phyloP scores from a whole-genome alignment of 2,797 vertebrate genomes.

The Leuciscus waleckii region DNA sequence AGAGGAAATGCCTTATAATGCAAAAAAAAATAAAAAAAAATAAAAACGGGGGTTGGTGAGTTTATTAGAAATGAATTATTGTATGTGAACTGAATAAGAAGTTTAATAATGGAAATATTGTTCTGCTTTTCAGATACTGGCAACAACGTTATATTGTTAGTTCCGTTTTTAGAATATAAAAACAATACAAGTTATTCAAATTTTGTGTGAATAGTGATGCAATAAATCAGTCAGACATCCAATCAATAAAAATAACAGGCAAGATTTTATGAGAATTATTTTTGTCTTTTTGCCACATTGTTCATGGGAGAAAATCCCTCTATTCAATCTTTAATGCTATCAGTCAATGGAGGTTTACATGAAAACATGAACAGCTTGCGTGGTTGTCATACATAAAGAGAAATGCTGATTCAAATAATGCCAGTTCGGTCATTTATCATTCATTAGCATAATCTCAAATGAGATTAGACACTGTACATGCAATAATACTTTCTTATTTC shows the following conservation, averaged over 20 bases:
- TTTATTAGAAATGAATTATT: conserved; percentile 27
- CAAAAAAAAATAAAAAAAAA: neutral
- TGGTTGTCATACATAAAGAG: neutral
- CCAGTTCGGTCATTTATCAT: neutral
- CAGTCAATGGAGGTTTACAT: neutral
- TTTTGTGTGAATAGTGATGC: neutral
- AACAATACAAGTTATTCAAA: neutral
- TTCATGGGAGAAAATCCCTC: neutral
- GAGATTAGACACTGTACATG: neutral
- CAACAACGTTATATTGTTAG: neutral
- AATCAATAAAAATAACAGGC: neutral
- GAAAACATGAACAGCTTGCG: neutral
- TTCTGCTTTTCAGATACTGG: neutral
- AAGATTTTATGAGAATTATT: neutral
- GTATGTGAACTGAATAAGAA: conserved; percentile 5
- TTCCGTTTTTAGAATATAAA: neutral
- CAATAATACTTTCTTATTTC: neutral
- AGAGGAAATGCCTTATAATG: conserved; percentile 28
- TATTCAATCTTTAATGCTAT: neutral
- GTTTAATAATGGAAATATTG: conserved; percentile 22
- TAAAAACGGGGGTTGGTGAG: neutral
- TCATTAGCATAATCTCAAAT: neutral
- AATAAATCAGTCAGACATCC: neutral
- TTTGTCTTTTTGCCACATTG: neutral
- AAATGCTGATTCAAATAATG: neutral